These are phyloP conservation scores for Ariopsis seemanni DNA, from an alignment of 2,113 vertebrate species.

Conservation along the genomic window DNA sequence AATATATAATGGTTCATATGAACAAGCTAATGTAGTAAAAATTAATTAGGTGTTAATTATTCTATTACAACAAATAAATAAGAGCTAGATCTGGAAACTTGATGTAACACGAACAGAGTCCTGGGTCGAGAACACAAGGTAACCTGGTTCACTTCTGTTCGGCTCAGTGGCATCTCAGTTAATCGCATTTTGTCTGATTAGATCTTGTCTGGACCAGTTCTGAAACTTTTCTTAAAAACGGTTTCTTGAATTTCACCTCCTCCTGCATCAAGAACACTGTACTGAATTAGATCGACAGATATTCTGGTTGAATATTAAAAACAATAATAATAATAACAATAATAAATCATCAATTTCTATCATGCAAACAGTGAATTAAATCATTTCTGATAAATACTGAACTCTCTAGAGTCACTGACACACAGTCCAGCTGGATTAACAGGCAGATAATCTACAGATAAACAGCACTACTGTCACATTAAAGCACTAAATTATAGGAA, in stretches of 20 bases:
- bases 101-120: not conserved
- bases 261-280: not conserved
- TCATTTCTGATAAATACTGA: too few species aligned
- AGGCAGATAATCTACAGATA: not conserved
- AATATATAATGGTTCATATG: not conserved
- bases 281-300: not conserved
- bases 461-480: not conserved
- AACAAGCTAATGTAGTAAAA: not conserved
- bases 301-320: not conserved
- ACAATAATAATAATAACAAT: not conserved
- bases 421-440: not conserved
- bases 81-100: too few species aligned
- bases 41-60: not conserved
- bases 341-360: not conserved
- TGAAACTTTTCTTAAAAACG: constrained; percentile 70
- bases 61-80: not conserved
- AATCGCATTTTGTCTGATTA: constrained; percentile 74
- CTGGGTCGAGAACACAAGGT: not conserved
- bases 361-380: not conserved
- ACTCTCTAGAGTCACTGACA: not conserved
- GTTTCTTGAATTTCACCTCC: constrained; percentile 7
- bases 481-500: not conserved
- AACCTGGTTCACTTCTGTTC: constrained; percentile 50
- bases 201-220: constrained; percentile 52
- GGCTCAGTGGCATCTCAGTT: constrained; percentile 60